Evolutionary conservation across 2,797 vertebrate species (phyloP).

Genomic region (Phrynocephalus forsythii): DNA sequence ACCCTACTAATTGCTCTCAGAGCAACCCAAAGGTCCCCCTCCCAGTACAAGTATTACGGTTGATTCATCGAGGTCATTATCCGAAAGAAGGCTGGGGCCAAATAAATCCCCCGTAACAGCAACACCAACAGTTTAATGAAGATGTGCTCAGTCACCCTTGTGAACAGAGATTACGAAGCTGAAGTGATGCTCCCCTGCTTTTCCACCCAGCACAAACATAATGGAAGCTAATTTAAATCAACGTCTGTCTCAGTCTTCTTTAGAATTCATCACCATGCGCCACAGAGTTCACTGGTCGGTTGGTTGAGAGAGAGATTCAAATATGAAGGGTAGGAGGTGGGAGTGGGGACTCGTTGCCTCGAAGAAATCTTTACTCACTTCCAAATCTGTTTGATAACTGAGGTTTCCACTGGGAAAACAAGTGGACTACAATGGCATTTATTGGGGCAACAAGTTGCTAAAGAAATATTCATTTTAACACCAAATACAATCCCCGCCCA

Average conservation of each 20-base stretch:
- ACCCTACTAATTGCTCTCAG: conserved; percentile 61
- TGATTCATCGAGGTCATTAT: conserved; percentile 59
- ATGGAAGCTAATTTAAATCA: conserved; percentile 68
- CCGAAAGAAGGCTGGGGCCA: conserved; percentile 37
- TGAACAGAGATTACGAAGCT: conserved; percentile 60
- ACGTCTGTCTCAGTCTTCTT: conserved; percentile 46
- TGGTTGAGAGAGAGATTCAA: conserved; percentile 37
- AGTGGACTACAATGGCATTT: conserved; percentile 22
- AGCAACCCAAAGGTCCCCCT: conserved; percentile 48
- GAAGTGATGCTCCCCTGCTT: conserved; percentile 47
- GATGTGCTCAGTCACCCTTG: conserved; percentile 66
- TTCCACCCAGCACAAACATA: conserved; percentile 52
- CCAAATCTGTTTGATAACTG: not conserved
- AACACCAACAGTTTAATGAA: conserved; percentile 68
- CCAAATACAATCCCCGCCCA: conserved; percentile 2
- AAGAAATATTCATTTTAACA: not conserved
- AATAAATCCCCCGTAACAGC: conserved; percentile 55
- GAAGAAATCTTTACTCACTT: not conserved
- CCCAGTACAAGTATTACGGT: conserved; percentile 56
- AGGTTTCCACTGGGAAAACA: conserved; percentile 21
- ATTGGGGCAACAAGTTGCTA: not conserved
- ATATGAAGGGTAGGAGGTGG: not conserved
- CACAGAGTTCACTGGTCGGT: conserved; percentile 42
- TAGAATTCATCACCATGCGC: conserved; percentile 57
- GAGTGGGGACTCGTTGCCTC: conserved; percentile 51